These are phyloP conservation scores for Tetragnatha montana DNA, from an alignment of 2,888 invertebrate species.

Conservation along the genomic window DNA sequence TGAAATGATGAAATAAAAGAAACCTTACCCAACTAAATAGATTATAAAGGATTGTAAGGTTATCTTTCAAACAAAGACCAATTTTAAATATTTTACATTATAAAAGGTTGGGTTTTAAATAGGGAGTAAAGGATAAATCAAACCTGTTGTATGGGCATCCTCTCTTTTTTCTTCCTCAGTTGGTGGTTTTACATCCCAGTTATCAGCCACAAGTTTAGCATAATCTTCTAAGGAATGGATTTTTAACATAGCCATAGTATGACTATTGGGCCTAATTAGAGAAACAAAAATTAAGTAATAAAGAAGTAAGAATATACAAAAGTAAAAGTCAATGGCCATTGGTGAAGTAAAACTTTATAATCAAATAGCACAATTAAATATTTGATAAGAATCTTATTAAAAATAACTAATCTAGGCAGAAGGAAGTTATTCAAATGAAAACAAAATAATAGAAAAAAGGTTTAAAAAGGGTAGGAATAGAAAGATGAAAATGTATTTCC, in stretches of 20 bases:
- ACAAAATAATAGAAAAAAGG: too few species aligned
- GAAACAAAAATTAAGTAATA: background rate
- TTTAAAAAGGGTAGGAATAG: too few species aligned
- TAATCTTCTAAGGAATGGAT: conserved; percentile 85
- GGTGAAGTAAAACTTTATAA: background rate
- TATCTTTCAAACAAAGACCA: background rate
- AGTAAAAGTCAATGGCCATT: background rate
- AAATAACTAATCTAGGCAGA: too few species aligned
- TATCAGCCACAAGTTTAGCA: conserved; percentile 84
- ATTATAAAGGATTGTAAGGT: background rate
- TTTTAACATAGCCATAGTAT: conserved; percentile 90
- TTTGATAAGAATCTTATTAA: too few species aligned
- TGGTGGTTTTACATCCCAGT: conserved; percentile 95
- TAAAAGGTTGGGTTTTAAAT: background rate
- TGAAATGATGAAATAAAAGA: background rate
- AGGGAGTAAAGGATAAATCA: background rate
- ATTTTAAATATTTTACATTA: background rate
- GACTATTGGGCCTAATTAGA: conserved; percentile 57
- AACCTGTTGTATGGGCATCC: conserved; percentile 86
- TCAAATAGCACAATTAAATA: too few species aligned
- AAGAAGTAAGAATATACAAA: background rate
- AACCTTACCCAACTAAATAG: background rate
- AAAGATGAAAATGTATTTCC: too few species aligned
- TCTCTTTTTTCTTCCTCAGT: conserved; percentile 82
- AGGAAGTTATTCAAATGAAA: too few species aligned